Conservation (phyloP, 2,888 invertebrate species). For the Deilephila elpenor region DNA sequence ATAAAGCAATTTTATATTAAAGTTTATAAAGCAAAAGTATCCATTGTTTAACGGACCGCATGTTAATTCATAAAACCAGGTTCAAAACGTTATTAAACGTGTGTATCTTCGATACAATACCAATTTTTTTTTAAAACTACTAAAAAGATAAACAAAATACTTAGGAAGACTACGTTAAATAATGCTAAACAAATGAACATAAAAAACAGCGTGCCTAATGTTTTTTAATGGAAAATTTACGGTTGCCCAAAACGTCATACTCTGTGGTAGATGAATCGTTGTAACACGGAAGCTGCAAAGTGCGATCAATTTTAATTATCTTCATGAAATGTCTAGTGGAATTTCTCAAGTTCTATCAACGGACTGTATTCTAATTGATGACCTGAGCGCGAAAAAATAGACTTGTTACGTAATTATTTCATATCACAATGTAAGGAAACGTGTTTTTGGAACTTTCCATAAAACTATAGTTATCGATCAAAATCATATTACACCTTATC, state of each 20-base stretch:
- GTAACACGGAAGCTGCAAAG: background rate
- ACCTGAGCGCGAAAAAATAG: no score
- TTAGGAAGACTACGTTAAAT: conserved; percentile 1
- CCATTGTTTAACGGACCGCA: no score
- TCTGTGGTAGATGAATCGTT: background rate
- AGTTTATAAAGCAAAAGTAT: no score
- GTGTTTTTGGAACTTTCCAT: no score
- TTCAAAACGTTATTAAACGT: no score
- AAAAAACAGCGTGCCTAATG: background rate
- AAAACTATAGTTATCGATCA: no score
- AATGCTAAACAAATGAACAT: background rate
- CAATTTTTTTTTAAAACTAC: background rate
- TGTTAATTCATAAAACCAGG: no score
- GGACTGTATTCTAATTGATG: background rate
- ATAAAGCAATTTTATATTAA: no score
- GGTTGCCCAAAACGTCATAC: background rate
- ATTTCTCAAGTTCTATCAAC: background rate
- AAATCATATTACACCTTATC: no score
- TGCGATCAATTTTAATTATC: conserved; percentile 26
- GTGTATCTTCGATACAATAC: background rate
- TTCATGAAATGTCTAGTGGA: background rate
- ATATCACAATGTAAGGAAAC: no score
- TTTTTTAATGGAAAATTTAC: conserved; percentile 13
- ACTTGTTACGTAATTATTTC: no score
- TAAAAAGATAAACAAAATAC: background rate